Evolutionary conservation across 2,113 vertebrate genomes (phyloP), one percentile per base, ranked within the genome.

Genomic region (Tachuris rubrigastra): DNA sequence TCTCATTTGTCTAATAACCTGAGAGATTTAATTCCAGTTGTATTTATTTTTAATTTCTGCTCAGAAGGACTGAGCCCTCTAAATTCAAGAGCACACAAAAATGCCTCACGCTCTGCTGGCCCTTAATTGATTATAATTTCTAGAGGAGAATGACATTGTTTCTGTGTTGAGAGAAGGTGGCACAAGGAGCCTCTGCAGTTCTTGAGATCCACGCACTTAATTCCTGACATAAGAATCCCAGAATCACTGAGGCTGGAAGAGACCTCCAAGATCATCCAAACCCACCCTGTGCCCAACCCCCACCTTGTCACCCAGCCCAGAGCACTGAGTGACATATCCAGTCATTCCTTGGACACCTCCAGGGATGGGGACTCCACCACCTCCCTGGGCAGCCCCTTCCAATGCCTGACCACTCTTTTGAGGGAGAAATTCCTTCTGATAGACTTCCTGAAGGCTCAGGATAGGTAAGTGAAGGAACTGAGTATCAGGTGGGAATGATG

Each of bases 161-260:
- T 27, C 65, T 53, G 44, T 14, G 30, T 5, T 41, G 46, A 41
- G 87, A 41, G 33, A 9, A 27, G 35, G 30, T 17, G 42, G 19
- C 28, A 1, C 1, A 9, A 37, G 31, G 13, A 76, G 50, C 39
- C 71, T 1, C 50, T 60, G 37, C 30, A 19, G 0, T 5, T 71
- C 62, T 58, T 15, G 22, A 55, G 24, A 9, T 66, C 46, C 3
- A 0, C 13, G 60, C 9, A 17, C 58, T 27, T 12, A 15, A 27
- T 22, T 67, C n/a, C 47, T 41, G 31, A 5, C 8, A 5, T 1
- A 27, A 37, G 17, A 63, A 47, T 30, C n/a, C 42, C 22, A 16
- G 42, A 6, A 60, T 37, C 6, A 15, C 10, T 24, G 73, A 6
- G 56, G 55, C 2, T 76, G 73, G 55, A 47, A 49, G 37, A 76